These are phyloP conservation scores for Idris sp. DNA, from an alignment of 1,140 invertebrate species.

Conservation along the genomic window DNA sequence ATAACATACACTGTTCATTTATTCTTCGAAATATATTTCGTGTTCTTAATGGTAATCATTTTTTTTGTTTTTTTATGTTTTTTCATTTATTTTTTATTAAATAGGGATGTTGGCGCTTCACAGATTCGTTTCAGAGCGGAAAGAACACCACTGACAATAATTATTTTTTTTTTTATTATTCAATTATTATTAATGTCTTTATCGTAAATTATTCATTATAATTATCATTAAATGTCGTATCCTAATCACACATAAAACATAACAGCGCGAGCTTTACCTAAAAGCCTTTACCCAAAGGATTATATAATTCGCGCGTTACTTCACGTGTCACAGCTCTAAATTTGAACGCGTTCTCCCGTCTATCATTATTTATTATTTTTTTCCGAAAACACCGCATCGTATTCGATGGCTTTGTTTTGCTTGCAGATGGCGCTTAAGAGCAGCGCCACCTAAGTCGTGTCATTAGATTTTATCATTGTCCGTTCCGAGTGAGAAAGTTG, in stretches of 20 bases:
- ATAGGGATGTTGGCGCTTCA: slow-evolving; percentile 68
- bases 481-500: slow-evolving; percentile 9
- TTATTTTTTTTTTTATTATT: too few relatives aligned
- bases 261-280: slow-evolving; percentile 36
- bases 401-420: slow-evolving; percentile 26
- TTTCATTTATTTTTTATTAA: too few relatives aligned
- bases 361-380: too few relatives aligned
- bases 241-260: slow-evolving; percentile 20
- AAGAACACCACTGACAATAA: slow-evolving; percentile 64
- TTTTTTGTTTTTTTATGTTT: too few relatives aligned
- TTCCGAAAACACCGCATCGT: too few relatives aligned
- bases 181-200: too few relatives aligned
- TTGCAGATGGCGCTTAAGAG: not conserved
- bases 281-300: slow-evolving; percentile 33
- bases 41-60: slow-evolving; percentile 44
- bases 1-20: slow-evolving; percentile 63
- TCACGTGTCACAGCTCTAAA: slow-evolving; percentile 59
- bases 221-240: too few relatives aligned
- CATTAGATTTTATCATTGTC: slow-evolving; percentile 20
- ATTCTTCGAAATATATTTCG: slow-evolving; percentile 64
- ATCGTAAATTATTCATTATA: too few relatives aligned
- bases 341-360: slow-evolving; percentile 34
- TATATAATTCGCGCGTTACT: slow-evolving; percentile 19
- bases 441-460: slow-evolving; percentile 23
- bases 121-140: slow-evolving; percentile 69